Conservation (phyloP, 1,140 invertebrate genomes). For the Leptinotarsa defecta region DNA sequence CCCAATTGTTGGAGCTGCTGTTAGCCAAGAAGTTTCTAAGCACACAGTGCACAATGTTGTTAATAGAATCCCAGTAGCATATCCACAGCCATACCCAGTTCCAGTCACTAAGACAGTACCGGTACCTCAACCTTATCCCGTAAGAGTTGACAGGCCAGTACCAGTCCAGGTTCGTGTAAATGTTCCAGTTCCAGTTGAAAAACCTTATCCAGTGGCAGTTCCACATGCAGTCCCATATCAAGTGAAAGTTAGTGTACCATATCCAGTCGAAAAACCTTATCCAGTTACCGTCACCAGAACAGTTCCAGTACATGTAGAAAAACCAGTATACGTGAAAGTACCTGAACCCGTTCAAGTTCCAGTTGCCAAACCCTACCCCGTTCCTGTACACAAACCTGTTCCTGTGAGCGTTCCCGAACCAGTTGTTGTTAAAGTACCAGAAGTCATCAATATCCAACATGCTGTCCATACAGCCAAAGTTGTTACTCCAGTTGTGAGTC, state of each 20-base stretch:
- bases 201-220: slow-evolving; percentile 17
- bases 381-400: slow-evolving; percentile 43
- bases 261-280: slow-evolving; percentile 45
- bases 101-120: slow-evolving; percentile 36
- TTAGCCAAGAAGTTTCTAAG: slow-evolving; percentile 24
- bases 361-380: slow-evolving; percentile 48
- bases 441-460: slow-evolving; percentile 17
- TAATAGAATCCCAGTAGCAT: slow-evolving; percentile 43
- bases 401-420: slow-evolving; percentile 43
- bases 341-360: slow-evolving; percentile 50
- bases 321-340: slow-evolving; percentile 53
- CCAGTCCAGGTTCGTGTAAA: slow-evolving; percentile 48
- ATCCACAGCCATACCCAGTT: slow-evolving; percentile 48
- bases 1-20: background rate
- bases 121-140: slow-evolving; percentile 38
- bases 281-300: slow-evolving; percentile 47
- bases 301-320: slow-evolving; percentile 51
- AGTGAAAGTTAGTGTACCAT: slow-evolving; percentile 49
- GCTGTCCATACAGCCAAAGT: background rate
- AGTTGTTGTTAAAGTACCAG: slow-evolving; percentile 41
- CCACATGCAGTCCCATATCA: slow-evolving; percentile 46
- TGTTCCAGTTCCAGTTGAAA: slow-evolving; percentile 49
- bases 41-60: slow-evolving; percentile 39
- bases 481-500: background rate
- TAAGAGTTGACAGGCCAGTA: slow-evolving; percentile 38